Evolutionary conservation across 2,888 invertebrate species (phyloP).

Genomic region (Epirrita christyi): DNA sequence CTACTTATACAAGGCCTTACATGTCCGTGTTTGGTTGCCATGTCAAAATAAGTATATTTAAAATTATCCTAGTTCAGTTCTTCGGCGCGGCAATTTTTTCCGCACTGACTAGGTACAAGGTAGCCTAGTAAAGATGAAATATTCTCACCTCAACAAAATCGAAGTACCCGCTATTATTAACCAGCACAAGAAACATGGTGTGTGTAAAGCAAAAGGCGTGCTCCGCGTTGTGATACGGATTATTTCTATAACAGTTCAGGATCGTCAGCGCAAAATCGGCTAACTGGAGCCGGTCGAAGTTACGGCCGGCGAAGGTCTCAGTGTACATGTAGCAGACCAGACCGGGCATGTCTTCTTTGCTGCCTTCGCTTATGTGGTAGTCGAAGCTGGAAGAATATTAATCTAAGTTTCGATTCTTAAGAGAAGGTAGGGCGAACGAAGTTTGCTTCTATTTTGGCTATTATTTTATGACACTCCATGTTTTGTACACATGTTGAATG

Average conservation of each 20-base stretch:
- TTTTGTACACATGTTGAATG: too few relatives aligned
- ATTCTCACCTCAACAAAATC: conserved; percentile 41
- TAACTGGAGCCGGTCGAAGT: conserved; percentile 63
- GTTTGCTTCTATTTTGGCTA: too few relatives aligned
- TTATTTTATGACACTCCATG: too few relatives aligned
- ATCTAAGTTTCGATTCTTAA: too few relatives aligned
- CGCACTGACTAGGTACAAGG: too few relatives aligned
- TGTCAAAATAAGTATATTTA: too few relatives aligned
- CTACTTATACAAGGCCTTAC: too few relatives aligned
- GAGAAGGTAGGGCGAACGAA: too few relatives aligned
- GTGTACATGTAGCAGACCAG: conserved; percentile 80
- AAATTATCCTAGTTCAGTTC: too few relatives aligned
- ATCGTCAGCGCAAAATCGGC: conserved; percentile 81
- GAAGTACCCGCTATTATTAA: conserved; percentile 74
- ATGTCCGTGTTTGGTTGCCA: too few relatives aligned
- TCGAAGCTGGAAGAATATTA: conserved; percentile 67
- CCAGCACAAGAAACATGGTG: conserved; percentile 84
- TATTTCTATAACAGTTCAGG: conserved; percentile 75
- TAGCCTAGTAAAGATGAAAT: background rate
- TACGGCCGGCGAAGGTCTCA: conserved; percentile 70
- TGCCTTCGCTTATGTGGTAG: conserved; percentile 83
- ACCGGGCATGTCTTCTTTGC: conserved; percentile 77
- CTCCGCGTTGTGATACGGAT: conserved; percentile 86
- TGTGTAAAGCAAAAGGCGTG: conserved; percentile 87
- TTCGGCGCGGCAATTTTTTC: too few relatives aligned